A percentile compares a stretch with the other conserved stretches of the same genome.
Conservation (phyloP, 2,113 vertebrate species). For the Aspiorhynchus laticeps region DNA sequence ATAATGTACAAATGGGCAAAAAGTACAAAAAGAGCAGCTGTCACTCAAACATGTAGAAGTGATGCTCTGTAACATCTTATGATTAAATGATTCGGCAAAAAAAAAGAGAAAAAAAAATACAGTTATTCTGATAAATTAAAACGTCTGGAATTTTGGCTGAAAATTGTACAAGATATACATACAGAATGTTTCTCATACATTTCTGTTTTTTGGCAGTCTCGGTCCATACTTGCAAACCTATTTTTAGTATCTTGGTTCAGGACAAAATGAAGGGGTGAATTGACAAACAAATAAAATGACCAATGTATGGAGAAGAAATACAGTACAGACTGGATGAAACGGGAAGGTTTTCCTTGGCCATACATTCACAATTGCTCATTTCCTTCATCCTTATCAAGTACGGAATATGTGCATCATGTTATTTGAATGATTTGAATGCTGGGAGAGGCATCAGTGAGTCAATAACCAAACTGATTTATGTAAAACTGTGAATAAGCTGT, state of each 20-base stretch:
- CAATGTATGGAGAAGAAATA: slow-evolving; percentile 19
- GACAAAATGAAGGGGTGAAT: slow-evolving; percentile 58
- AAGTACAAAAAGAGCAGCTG: slow-evolving; percentile 90
- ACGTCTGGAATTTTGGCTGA: slow-evolving; percentile 65
- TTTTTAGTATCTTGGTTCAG: slow-evolving; percentile 45
- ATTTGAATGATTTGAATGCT: neutral
- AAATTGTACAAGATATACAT: slow-evolving; percentile 72
- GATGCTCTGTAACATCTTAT: slow-evolving; percentile 66
- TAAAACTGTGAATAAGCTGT: neutral
- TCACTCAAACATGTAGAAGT: slow-evolving; percentile 79
- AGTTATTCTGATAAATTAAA: slow-evolving; percentile 61
- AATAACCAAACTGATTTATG: neutral
- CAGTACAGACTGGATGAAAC: slow-evolving; percentile 24
- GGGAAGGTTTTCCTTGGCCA: slow-evolving; percentile 23
- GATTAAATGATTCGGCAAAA: slow-evolving; percentile 55
- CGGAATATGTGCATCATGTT: neutral
- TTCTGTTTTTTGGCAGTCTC: slow-evolving; percentile 80
- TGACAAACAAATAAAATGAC: slow-evolving; percentile 47
- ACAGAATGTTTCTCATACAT: slow-evolving; percentile 76
- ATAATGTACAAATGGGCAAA: slow-evolving; percentile 97
- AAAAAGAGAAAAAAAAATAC: slow-evolving; percentile 51
- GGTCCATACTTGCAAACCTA: slow-evolving; percentile 65
- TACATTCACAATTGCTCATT: slow-evolving; percentile 35
- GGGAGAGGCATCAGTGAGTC: neutral
- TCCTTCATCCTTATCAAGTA: slow-evolving; percentile 12